phyloP scores from a whole-genome alignment of 2,888 invertebrate species.

The Ophonus ardosiacus region DNA sequence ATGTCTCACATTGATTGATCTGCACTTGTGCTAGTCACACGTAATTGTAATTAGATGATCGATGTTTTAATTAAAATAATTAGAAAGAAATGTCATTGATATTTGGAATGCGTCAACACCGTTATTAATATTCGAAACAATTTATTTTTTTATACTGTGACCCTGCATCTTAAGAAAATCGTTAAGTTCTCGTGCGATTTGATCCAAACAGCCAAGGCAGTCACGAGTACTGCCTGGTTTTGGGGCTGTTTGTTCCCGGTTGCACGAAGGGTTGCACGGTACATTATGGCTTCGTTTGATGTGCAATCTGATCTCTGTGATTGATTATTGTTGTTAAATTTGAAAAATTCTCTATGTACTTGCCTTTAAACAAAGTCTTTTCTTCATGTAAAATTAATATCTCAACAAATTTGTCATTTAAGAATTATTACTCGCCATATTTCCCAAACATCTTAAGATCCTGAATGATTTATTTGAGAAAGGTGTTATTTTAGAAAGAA shows the following conservation, averaged over 20 bases:
- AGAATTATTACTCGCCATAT: constrained; percentile 31
- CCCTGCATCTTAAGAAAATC: constrained; percentile 49
- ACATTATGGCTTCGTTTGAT: constrained; percentile 38
- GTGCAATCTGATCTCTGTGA: constrained; percentile 32
- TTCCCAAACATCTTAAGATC: constrained; percentile 21
- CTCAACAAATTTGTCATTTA: constrained; percentile 18
- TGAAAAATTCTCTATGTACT: constrained; percentile 29
- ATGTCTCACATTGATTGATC: constrained; percentile 22
- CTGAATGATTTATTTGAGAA: constrained; percentile 21
- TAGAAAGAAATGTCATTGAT: constrained; percentile 43
- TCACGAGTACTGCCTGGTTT: constrained; percentile 1
- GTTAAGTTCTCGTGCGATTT: neutral
- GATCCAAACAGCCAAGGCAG: constrained; percentile 17
- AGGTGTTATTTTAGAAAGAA: constrained; percentile 5
- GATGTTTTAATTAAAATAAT: constrained; percentile 53
- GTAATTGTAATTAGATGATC: constrained; percentile 61
- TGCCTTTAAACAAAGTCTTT: neutral
- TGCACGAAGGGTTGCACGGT: constrained; percentile 41
- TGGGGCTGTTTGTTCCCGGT: constrained; percentile 32
- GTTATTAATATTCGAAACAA: constrained; percentile 55
- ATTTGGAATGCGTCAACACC: constrained; percentile 55
- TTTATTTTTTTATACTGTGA: constrained; percentile 57
- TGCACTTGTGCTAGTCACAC: constrained; percentile 58
- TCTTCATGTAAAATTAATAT: constrained; percentile 6
- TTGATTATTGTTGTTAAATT: constrained; percentile 31